Conservation (phyloP, 2,113 vertebrate genomes). For the Spea multiplicata region DNA sequence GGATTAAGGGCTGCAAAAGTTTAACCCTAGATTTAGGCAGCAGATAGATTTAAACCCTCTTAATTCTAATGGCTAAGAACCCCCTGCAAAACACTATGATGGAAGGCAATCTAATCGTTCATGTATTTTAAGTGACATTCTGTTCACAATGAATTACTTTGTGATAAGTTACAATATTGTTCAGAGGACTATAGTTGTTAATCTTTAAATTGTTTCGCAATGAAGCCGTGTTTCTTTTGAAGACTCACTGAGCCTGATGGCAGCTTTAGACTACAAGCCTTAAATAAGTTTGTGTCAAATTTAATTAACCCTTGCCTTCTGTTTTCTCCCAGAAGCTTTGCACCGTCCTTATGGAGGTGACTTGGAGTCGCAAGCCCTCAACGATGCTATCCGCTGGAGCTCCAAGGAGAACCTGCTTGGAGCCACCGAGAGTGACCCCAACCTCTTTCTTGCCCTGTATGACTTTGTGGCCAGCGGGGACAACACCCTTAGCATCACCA, state of each 20-base stretch:
- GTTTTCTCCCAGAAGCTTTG: conserved; percentile 79
- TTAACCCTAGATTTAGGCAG: too few species aligned
- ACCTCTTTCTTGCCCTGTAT: conserved; percentile 99
- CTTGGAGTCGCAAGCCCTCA: conserved; percentile 80
- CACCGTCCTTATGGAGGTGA: conserved; percentile 88
- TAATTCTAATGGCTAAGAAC: too few species aligned
- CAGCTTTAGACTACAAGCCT: not conserved
- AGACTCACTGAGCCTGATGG: not conserved
- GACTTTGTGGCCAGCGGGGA: conserved; percentile 99
- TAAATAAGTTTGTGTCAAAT: not conserved
- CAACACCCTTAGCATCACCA: conserved; percentile 98
- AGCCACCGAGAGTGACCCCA: conserved; percentile 94
- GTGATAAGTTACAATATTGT: too few species aligned
- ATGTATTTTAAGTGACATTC: too few species aligned
- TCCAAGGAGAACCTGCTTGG: conserved; percentile 97
- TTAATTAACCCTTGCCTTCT: not conserved
- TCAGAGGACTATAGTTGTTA: too few species aligned
- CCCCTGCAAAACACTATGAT: too few species aligned
- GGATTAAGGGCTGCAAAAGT: too few species aligned
- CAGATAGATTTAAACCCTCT: too few species aligned
- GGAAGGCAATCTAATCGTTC: too few species aligned
- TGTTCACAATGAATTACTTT: too few species aligned
- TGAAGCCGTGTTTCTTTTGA: too few species aligned
- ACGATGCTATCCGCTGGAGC: conserved; percentile 96
- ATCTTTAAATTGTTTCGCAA: too few species aligned